Percentiles rank a stretch among this genome's conserved stretches.
Conservation (phyloP, 2,113 vertebrate species). For the Oncorhynchus gorbuscha region DNA sequence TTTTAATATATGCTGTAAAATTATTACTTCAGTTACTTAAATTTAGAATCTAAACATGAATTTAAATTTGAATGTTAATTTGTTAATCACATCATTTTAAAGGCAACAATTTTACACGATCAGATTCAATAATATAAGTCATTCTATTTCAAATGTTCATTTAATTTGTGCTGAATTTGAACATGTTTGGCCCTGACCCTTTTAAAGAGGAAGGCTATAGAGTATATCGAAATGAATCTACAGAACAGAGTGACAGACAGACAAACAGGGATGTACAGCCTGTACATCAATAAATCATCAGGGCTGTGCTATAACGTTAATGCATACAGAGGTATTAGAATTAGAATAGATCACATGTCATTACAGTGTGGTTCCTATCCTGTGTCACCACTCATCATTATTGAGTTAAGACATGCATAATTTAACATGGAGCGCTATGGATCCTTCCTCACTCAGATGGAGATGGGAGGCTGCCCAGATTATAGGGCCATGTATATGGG, state of each 20-base stretch:
- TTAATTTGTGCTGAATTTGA: neutral
- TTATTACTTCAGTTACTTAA: too few species aligned
- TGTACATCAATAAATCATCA: conserved; percentile 63
- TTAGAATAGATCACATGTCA: conserved; percentile 76
- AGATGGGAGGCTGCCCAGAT: conserved; percentile 4
- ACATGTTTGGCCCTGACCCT: neutral
- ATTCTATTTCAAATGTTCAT: neutral
- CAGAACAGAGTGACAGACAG: neutral
- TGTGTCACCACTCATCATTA: conserved; percentile 72
- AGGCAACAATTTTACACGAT: neutral
- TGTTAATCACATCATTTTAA: too few species aligned
- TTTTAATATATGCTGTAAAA: too few species aligned
- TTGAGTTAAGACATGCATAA: conserved; percentile 77
- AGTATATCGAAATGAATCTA: neutral
- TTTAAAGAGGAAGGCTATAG: neutral
- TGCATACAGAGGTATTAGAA: conserved; percentile 74
- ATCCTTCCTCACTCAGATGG: conserved; percentile 62
- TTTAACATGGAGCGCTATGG: conserved; percentile 71
- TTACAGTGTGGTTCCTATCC: conserved; percentile 68
- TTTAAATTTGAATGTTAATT: too few species aligned
- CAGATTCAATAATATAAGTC: neutral
- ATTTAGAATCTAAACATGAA: too few species aligned
- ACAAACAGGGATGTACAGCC: too few species aligned
- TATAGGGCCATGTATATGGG: neutral
- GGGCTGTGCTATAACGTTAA: conserved; percentile 66